These are phyloP conservation scores for Bradypus variegatus DNA, from an alignment of 2,797 vertebrate species.

Conservation along the genomic window DNA sequence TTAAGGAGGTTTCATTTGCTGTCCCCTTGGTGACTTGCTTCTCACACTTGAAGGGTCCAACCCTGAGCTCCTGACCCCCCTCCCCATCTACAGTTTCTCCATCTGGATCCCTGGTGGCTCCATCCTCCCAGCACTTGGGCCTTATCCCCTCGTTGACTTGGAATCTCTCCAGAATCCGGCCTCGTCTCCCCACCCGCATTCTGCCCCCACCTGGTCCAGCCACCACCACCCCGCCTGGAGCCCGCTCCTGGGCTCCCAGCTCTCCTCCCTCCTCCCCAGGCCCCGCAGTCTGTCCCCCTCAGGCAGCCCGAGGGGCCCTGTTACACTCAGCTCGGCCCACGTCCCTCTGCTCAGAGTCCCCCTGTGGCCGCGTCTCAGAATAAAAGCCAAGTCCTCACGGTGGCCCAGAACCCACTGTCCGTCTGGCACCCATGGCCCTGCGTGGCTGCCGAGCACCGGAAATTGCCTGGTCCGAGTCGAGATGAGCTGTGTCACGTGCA, in stretches of 20 bases:
- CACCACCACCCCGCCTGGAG: too few relatives aligned
- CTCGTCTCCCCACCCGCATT: not conserved
- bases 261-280: too few relatives aligned
- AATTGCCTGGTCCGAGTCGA: too few relatives aligned
- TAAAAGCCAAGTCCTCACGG: not conserved
- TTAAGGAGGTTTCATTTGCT: too few relatives aligned
- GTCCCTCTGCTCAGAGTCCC: not conserved
- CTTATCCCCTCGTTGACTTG: not conserved
- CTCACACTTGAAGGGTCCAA: not conserved
- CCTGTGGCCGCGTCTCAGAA: accelerated
- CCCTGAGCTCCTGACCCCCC: not conserved
- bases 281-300: not conserved
- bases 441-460: not conserved
- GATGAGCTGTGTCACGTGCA: too few relatives aligned
- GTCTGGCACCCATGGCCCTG: too few relatives aligned
- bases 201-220: not conserved
- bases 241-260: not conserved
- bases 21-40: not conserved
- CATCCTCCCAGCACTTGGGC: not conserved
- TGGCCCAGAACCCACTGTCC: too few relatives aligned
- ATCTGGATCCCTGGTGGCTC: accelerated
- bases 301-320: not conserved
- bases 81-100: not conserved
- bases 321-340: too few relatives aligned
- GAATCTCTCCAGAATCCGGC: not conserved